Conservation (phyloP, 2,888 invertebrate species). For the Acrobasis repandana region DNA sequence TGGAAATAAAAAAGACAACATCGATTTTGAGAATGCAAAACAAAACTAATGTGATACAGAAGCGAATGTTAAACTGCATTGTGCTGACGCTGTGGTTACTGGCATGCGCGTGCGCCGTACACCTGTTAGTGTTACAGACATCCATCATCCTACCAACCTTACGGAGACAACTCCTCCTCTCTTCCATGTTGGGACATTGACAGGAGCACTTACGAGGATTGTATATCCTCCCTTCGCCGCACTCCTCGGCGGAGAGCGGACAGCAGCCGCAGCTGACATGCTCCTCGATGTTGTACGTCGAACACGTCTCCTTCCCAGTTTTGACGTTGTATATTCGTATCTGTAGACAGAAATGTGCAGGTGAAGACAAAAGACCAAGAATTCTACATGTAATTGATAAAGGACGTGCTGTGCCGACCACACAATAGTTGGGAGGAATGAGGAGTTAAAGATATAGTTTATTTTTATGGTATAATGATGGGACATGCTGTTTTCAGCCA, state of each 20-base stretch:
- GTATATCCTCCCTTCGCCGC: conserved; percentile 59
- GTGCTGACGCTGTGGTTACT: conserved; percentile 42
- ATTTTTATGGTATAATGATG: too few relatives aligned
- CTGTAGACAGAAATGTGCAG: conserved; percentile 39
- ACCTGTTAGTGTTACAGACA: conserved; percentile 67
- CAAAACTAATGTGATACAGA: conserved; percentile 36
- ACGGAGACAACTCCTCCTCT: conserved; percentile 65
- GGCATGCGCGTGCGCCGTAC: conserved; percentile 53
- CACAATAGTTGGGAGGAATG: too few relatives aligned
- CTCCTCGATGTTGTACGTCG: conserved; percentile 64
- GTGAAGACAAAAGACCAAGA: background rate
- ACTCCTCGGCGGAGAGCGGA: conserved; percentile 50
- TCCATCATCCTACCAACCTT: conserved; percentile 80
- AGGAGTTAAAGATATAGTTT: too few relatives aligned
- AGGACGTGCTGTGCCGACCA: too few relatives aligned
- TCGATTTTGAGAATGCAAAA: conserved; percentile 11
- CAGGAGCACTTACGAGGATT: conserved; percentile 80
- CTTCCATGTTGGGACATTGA: conserved; percentile 72
- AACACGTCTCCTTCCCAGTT: conserved; percentile 66
- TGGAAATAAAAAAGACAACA: conserved; percentile 12
- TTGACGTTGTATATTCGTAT: conserved; percentile 68
- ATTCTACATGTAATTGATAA: too few relatives aligned
- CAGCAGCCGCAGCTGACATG: conserved; percentile 71
- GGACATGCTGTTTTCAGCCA: too few relatives aligned
- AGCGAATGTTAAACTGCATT: conserved; percentile 51